phyloP scores from a whole-genome alignment of 1,140 invertebrate species.

The Coptotermes formosanus region DNA sequence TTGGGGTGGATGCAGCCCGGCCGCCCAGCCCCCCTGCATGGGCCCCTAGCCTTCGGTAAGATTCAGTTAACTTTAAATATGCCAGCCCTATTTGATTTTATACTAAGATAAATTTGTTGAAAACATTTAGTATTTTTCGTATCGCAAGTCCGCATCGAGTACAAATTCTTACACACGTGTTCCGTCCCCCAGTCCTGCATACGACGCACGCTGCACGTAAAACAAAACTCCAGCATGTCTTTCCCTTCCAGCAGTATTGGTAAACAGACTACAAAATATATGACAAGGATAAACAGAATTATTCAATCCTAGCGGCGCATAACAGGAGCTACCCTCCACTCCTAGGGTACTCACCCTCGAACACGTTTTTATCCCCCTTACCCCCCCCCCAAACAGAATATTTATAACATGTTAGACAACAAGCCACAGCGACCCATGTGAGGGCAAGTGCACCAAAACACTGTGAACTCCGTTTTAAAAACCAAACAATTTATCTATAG shows the following conservation, averaged over 20 bases:
- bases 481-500: background rate
- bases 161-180: too few relatives aligned
- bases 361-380: background rate
- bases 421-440: background rate
- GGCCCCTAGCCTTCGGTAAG: too few relatives aligned
- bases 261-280: background rate
- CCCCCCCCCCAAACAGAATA: background rate
- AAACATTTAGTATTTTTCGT: too few relatives aligned
- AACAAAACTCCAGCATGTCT: background rate
- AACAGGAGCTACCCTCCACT: background rate
- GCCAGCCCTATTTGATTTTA: too few relatives aligned
- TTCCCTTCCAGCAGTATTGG: background rate
- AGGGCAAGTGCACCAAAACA: background rate
- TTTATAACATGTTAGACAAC: background rate
- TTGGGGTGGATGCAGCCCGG: too few relatives aligned
- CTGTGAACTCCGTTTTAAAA: background rate
- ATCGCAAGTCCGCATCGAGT: too few relatives aligned
- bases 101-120: too few relatives aligned
- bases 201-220: too few relatives aligned
- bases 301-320: background rate
- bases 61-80: too few relatives aligned
- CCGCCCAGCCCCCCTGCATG: too few relatives aligned
- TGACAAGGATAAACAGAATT: background rate
- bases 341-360: background rate
- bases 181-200: too few relatives aligned